Evolutionary conservation across 2,888 invertebrate species (phyloP), one percentile per base, ranked within the genome.

Genomic region (Lydus trimaculatus): DNA sequence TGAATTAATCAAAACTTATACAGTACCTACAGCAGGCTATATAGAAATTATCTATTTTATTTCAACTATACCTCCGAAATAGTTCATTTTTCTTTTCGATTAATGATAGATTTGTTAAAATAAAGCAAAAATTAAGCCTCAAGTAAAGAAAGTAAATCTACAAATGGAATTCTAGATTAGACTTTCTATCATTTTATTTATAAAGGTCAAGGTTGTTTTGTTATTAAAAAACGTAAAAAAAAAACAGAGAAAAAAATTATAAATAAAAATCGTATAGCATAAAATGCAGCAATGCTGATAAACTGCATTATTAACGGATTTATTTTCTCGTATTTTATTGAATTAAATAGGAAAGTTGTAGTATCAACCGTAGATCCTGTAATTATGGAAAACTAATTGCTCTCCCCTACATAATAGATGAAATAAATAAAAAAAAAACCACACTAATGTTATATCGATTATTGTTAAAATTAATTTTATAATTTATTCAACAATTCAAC

Each of bases 301-400:
- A 48, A 20, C 1, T 48, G 48, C 48, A 48, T 48, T 20, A 9
- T 48, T 8, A 48, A 20, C 11, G 20, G 20, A 20, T 59, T 66
- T 71, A 71, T 73, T 67, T 59, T 68, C 70, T 70, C 71, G 67
- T 25, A 25, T 56, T 23, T 25, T 0, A 20, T 25, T 56, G 4
- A 20, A 11, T 25, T 20, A 1, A 56, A 23, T 56, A 74, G 75
- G 74, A 76, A 76, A 72, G 73, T 64, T 69, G 64, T 61, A 66
- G 71, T 70, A 62, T 73, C 69, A 74, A 64, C 71, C 75, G 71
- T 76, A 67, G 72, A 74, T 76, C 76, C 76, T 73, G 73, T 69
- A 58, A 20, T 61, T 36, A 61, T 65, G 59, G 43, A 66, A 63
- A 62, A 63, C 61, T 61, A 64, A 58, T 56, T 67, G 61, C 25